phyloP scores from a whole-genome alignment of 2,797 vertebrate genomes.

The Chelmon rostratus region DNA sequence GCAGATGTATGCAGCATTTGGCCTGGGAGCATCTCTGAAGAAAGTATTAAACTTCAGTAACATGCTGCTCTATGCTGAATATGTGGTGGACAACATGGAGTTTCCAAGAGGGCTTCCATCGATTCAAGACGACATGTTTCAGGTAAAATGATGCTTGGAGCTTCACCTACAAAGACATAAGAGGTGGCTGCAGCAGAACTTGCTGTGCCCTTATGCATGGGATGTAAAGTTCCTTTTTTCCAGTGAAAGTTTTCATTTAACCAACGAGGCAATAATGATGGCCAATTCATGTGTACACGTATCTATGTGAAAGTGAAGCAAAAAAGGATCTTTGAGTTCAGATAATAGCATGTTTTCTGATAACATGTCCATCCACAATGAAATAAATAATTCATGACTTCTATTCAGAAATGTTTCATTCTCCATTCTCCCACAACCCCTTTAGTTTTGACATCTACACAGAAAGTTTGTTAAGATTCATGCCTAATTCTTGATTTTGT shows the following conservation, averaged over 20 bases:
- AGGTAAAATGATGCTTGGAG: conserved; percentile 44
- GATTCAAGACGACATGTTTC: conserved; percentile 76
- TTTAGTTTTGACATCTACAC: not conserved
- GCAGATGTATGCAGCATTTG: conserved; percentile 66
- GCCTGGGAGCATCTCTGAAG: conserved; percentile 61
- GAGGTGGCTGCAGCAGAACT: not conserved
- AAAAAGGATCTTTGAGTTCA: not conserved
- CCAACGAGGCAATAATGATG: not conserved
- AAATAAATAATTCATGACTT: not conserved
- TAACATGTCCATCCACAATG: not conserved
- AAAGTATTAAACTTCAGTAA: conserved; percentile 73
- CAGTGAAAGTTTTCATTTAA: not conserved
- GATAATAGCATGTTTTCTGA: not conserved
- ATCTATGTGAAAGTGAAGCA: not conserved
- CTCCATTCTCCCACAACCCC: not conserved
- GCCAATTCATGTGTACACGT: not conserved
- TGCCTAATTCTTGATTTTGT: not conserved
- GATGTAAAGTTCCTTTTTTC: not conserved
- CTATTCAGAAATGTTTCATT: not conserved
- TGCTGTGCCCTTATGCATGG: not conserved
- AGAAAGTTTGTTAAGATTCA: not conserved
- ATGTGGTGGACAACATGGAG: conserved; percentile 49
- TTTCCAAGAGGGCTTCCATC: conserved; percentile 64
- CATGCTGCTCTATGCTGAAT: conserved; percentile 75
- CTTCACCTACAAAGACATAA: not conserved